Percentiles rank a stretch among this genome's conserved stretches.
Conservation (phyloP, 1,140 invertebrate species). For the Coptotermes formosanus region DNA sequence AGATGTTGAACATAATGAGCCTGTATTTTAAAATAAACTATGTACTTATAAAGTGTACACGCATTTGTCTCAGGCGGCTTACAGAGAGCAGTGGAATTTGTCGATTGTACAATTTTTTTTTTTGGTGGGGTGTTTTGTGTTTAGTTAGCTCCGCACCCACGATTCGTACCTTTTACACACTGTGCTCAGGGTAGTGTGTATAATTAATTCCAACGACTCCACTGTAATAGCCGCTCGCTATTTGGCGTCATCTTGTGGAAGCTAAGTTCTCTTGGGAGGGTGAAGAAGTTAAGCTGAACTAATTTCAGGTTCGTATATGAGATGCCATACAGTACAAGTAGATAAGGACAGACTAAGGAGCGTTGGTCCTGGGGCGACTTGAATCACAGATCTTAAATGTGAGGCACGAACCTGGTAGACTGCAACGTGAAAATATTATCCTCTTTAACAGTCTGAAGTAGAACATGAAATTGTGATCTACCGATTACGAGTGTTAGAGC, state of each 20-base stretch:
- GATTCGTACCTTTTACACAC: background rate
- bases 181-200: background rate
- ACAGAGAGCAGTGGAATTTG: background rate
- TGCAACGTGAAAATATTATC: too few species aligned
- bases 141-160: background rate
- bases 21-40: too few species aligned
- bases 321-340: background rate
- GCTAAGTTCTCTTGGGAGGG: background rate
- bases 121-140: background rate
- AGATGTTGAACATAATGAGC: too few species aligned
- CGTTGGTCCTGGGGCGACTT: background rate
- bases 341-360: background rate
- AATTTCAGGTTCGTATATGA: background rate
- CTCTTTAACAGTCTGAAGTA: too few species aligned
- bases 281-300: background rate
- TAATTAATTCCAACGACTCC: constrained; percentile 9
- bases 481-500: too few species aligned
- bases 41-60: too few species aligned
- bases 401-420: too few species aligned
- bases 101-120: background rate
- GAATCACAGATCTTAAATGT: background rate
- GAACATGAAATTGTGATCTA: too few species aligned
- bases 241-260: constrained; percentile 1
- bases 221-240: background rate
- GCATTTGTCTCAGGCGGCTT: too few species aligned